Base-by-base conservation (phyloP, 2,888 invertebrate species). In the Leucophora obtusa region DNA sequence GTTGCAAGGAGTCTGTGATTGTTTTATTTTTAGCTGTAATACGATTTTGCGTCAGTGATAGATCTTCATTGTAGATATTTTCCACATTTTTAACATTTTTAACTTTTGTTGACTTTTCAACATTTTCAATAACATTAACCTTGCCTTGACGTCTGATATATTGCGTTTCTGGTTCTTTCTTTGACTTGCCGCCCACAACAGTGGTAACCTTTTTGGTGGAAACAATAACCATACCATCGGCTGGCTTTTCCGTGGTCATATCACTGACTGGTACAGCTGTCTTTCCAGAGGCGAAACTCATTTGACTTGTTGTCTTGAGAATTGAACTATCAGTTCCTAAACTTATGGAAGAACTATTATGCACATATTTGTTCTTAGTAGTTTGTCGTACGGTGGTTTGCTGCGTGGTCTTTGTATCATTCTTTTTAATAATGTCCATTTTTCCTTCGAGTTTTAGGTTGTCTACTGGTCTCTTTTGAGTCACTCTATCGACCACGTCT, bases 401-500 rank as follows among this genome's bases (percentile, higher is more conserved):
- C 24, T 75, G 68, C 1, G 70, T 71, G 7, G 72, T 82, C 47
- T 83, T 70, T 15, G 62, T 59, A 33, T 87, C 86, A 71, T 87
- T 85, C 69, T 84, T 86, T 60, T 86, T 84, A 21, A 85, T 84
- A 11, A 87, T 83, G 8, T 86, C 82, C 85, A 87, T 85, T 4
- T 86, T 82, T 2, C 92, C 93, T 90, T 94, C 93, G 7, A 92
- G 91, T 85, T 90, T 91, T 9, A 94, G 87, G 87, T 94, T 94
- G 85, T 95, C 94, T 83, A 92, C 91, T 33, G 93, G 94, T 84
- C 91, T 92, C 0, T 92, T 91, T 51, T 91, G 91, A 85, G 91
- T 89, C 56, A 91, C 92, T 18, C 90, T 87, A 72, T 91, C 91
- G 72, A 86, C 89, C 56, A 89, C 91, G 51, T 82, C 72, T 0